Conservation (phyloP, 1,140 invertebrate genomes). For the Zaprionus kolodkinae region DNA sequence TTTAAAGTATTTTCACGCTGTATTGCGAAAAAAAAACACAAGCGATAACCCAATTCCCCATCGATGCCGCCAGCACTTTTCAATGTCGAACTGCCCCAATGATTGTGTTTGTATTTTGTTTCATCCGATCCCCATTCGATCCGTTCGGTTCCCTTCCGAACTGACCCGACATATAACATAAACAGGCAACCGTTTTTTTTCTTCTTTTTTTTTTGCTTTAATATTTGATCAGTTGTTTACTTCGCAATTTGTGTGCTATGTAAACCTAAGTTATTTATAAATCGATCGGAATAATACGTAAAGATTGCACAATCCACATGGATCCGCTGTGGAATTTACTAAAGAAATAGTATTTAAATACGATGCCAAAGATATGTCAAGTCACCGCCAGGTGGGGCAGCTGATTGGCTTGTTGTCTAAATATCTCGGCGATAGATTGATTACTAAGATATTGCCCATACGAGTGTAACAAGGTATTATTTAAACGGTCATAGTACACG, state of each 20-base stretch:
- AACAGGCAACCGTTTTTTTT: constrained; percentile 34
- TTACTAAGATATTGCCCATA: constrained; percentile 24
- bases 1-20: constrained; percentile 31
- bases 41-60: constrained; percentile 53
- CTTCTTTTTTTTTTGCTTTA: constrained; percentile 26
- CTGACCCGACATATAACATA: constrained; percentile 10
- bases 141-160: background rate
- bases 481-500: background rate
- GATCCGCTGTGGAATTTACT: constrained; percentile 25
- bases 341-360: constrained; percentile 32
- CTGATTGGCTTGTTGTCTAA: constrained; percentile 30
- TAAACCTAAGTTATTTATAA: constrained; percentile 63
- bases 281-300: constrained; percentile 46
- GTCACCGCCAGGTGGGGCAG: constrained; percentile 13
- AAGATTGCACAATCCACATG: constrained; percentile 47
- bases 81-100: constrained; percentile 36
- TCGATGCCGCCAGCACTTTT: constrained; percentile 30
- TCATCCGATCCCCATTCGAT: constrained; percentile 34
- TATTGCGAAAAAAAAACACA: constrained; percentile 34
- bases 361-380: constrained; percentile 38
- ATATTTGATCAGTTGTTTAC: constrained; percentile 56
- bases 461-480: background rate
- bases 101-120: constrained; percentile 27
- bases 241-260: constrained; percentile 54
- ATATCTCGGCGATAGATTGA: constrained; percentile 25